Conservation (phyloP, 2,797 vertebrate species). For the Chloroceryle amazona region DNA sequence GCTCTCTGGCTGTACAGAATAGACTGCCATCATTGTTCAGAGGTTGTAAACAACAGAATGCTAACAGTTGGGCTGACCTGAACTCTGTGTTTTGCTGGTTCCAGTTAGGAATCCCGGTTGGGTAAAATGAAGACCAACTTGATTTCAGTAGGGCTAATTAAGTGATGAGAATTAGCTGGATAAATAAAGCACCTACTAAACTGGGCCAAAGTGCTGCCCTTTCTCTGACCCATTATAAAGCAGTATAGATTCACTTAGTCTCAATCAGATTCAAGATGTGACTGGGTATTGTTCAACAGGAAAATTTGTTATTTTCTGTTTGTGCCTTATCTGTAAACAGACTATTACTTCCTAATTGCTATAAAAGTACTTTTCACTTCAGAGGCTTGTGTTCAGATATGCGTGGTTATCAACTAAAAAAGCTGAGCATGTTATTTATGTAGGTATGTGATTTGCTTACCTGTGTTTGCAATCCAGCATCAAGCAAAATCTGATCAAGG, state of each 20-base stretch:
- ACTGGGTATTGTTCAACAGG: neutral
- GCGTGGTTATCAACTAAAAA: neutral
- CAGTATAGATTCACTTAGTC: neutral
- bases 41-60: neutral
- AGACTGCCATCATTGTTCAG: neutral
- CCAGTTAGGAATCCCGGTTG: neutral
- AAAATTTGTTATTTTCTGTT: neutral
- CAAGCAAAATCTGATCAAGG: constrained; percentile 81
- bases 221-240: neutral
- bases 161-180: neutral
- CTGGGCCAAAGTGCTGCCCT: neutral
- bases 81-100: neutral
- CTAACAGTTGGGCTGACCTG: neutral
- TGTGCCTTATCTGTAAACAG: constrained; percentile 7
- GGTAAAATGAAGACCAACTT: neutral
- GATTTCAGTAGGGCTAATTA: neutral
- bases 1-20: neutral
- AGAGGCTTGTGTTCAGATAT: neutral
- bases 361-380: neutral
- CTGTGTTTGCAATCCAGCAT: constrained; percentile 45
- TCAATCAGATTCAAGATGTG: neutral
- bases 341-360: neutral
- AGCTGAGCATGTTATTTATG: accelerated
- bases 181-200: constrained; percentile 2
- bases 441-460: constrained; percentile 53